Evolutionary conservation across 1,140 invertebrate species (phyloP).

Genomic region (Drosophila triauraria): DNA sequence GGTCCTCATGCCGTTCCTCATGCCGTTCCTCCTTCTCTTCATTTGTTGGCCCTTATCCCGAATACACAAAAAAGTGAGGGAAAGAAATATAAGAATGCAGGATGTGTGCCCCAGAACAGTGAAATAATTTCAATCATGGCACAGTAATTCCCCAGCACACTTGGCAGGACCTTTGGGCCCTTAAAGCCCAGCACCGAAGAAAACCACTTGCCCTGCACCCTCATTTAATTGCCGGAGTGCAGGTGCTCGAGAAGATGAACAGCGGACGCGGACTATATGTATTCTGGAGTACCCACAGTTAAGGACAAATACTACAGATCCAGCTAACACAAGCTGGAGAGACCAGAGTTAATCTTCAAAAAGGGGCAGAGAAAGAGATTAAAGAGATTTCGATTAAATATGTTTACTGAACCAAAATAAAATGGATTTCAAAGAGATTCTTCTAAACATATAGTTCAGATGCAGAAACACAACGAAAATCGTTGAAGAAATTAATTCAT

Average conservation of each 20-base stretch:
- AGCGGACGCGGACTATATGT: slow-evolving; percentile 6
- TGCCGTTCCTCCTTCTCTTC: slow-evolving; percentile 7
- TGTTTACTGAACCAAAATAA: background rate
- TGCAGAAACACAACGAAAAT: too few relatives aligned
- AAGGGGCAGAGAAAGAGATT: too few relatives aligned
- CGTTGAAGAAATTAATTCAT: background rate
- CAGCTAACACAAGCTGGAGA: background rate
- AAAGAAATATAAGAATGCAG: slow-evolving; percentile 32
- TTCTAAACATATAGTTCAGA: background rate
- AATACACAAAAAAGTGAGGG: slow-evolving; percentile 17
- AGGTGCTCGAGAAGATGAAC: slow-evolving; percentile 25
- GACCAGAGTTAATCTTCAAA: too few relatives aligned
- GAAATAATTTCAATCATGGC: slow-evolving; percentile 82
- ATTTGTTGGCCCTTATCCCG: slow-evolving; percentile 43
- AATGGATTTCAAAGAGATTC: too few relatives aligned
- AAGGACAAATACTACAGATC: background rate
- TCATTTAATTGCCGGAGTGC: slow-evolving; percentile 66
- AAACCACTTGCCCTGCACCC: slow-evolving; percentile 41
- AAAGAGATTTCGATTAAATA: background rate
- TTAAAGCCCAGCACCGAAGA: slow-evolving; percentile 23
- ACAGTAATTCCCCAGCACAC: slow-evolving; percentile 59
- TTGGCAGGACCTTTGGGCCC: slow-evolving; percentile 32
- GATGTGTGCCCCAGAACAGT: slow-evolving; percentile 51
- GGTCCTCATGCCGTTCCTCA: slow-evolving; percentile 12
- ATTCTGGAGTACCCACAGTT: slow-evolving; percentile 5